Base-by-base conservation (phyloP, 92 coral and sea anemone species). In the Metridium senile region DNA sequence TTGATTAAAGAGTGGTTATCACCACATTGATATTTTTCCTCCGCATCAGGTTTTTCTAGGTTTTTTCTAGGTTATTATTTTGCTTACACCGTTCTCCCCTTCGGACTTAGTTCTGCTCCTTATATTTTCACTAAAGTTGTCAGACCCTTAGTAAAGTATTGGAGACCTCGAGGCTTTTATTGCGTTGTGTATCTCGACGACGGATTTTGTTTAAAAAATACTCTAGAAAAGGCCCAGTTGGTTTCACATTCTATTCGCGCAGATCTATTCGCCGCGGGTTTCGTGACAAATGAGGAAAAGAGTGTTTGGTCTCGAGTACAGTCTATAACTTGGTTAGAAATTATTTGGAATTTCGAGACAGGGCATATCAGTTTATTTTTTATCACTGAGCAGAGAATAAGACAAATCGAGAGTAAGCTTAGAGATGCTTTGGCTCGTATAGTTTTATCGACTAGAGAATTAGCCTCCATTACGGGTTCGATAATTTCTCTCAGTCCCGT, bases 151-250 rank as follows among this genome's bases (percentile, higher is more conserved):
- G 58, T 74, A 8, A 79, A 85, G 57, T 66, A 57, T 8, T 85
- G 85, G 89, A 59, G 82, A 18, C 16, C 25, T 19, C 52, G 76
- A 22, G 82, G 89, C 0, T 52, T 85, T 9, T 74, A 79, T 52
- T 67, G 53, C 20, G 81, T 85, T 23, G 84, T 85, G 6, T 78
- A 84, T 51, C 49, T 84, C 32, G 80, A 84, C 31, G 80, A 84
- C 66, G 89, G 81, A 0, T 63, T 85, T 35, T 28, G 26, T 45
- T 30, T 85, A 20, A 80, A 77, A 63, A 35, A 20, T 11, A 70
- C 76, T 9, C 54, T 84, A 1, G 79, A 71, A 53, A 26, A 23
- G 33, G 72, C 78, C 8, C 11, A 53, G 1, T 1, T 26, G 1
- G 83, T 79, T 4, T 39, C 80, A 31, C 72, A 77, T 18, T 26